These are phyloP conservation scores for Microctonus brassicae DNA, from an alignment of 2,888 invertebrate genomes.

Conservation along the genomic window DNA sequence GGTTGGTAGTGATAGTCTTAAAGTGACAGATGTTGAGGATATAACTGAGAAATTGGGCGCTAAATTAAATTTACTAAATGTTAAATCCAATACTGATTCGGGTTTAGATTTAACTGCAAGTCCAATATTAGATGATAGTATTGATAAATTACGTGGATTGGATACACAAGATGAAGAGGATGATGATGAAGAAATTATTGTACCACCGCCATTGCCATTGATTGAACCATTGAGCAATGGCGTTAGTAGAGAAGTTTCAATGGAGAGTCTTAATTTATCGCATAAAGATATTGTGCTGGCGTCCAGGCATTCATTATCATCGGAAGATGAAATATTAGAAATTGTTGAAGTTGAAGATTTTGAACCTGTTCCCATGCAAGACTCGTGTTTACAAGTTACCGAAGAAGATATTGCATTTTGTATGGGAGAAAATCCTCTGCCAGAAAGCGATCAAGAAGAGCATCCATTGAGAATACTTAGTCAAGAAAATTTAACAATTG, in stretches of 20 bases:
- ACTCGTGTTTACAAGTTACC: constrained; percentile 89
- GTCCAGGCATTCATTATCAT: constrained; percentile 74
- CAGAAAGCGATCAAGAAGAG: constrained; percentile 83
- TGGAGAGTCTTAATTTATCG: constrained; percentile 84
- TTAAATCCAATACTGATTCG: constrained; percentile 65
- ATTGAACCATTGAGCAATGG: constrained; percentile 80
- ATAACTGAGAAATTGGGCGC: constrained; percentile 65
- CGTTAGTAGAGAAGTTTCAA: constrained; percentile 82
- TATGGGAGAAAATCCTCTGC: constrained; percentile 83
- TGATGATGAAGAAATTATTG: constrained; percentile 84
- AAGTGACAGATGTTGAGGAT: constrained; percentile 63
- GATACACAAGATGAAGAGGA: constrained; percentile 71
- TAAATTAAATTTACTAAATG: constrained; percentile 63
- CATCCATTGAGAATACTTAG: constrained; percentile 91
- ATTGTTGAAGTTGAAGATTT: constrained; percentile 85
- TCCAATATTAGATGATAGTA: constrained; percentile 61
- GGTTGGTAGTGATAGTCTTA: constrained; percentile 63
- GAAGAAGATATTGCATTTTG: constrained; percentile 93
- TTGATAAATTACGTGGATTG: constrained; percentile 59
- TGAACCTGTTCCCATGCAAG: constrained; percentile 89
- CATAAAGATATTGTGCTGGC: constrained; percentile 78
- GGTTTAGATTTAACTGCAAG: constrained; percentile 64
- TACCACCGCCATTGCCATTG: constrained; percentile 85
- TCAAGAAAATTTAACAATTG: constrained; percentile 91
- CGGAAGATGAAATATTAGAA: constrained; percentile 83